Base-by-base conservation (phyloP, 2,888 invertebrate genomes). In the Meganola albula region DNA sequence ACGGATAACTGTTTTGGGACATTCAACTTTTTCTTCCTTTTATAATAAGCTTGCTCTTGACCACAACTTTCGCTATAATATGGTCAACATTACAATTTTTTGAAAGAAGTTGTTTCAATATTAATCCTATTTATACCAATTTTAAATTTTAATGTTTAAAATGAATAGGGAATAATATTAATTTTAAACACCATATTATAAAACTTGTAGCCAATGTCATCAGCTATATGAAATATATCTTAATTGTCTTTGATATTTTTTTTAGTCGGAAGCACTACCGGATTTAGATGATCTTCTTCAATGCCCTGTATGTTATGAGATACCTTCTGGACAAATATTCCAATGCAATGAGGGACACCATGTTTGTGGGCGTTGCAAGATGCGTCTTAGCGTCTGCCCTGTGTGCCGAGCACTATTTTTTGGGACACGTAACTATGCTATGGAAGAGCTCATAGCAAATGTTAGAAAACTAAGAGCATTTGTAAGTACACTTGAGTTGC, bases 281-380 rank as follows among this genome's bases (percentile, higher is more conserved):
- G 80, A 84, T 43, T 66, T 89, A 30, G 89, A 88, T 50, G 88
- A 88, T 34, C 50, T 88, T 28, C 59, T 89, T 3, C 86, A 88
- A 61, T 89, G 89, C 56, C 88, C 88, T 11, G 83, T 89, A n/a
- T 89, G 89, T 59, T 86, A 87, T 50, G 87, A 88, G 46, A 76
- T 83, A 32, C 82, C 87, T 7, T 43, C 68, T 1, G 79, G 76
- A 1, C 77, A 78, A 39, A 85, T 89, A 37, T 76, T 83, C 40
- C 87, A 88, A 53, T 89, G 89, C 50, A 66, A 74, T 48, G 80
- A 86, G 41, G 89, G 89, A 0, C 89, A 89, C 51, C 88, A 88
- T 61, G 80, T 89, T 0, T 89, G 89, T 41, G 74, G 73, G 2
- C 55, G 63, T 1, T 89, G 89, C 58, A 86, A 78, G 47, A 48